Base-by-base conservation (phyloP, 2,113 vertebrate genomes). In the Dicentrarchus labrax region DNA sequence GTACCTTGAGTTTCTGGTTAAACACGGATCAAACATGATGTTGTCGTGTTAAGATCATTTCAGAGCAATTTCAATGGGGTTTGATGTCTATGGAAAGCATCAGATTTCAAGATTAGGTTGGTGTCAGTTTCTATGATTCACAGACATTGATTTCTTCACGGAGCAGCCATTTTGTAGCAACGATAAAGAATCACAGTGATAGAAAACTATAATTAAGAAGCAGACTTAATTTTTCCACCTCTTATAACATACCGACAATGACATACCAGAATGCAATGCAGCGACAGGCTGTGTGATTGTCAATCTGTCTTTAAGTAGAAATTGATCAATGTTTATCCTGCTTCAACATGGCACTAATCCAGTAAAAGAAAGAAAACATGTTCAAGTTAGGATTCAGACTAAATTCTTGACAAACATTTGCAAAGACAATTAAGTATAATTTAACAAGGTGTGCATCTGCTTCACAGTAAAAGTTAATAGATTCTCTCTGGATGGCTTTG, bases 371-470 rank as follows among this genome's bases (percentile, higher is more conserved):
- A 30, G 30, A 62, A 39, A 17, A 43, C n/a, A 68, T n/a, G 36
- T 45, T 54, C 6, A 21, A 38, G 2, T 11, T 36, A 9, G 68
- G 45, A 67, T 67, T 60, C 45, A 53, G 13, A 54, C 54, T 38
- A 0, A 59, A 21, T 21, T 79, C 16, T 62, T 62, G 70, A 67
- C 41, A 48, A 57, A 73, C 57, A 64, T 73, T 73, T 68, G 50
- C 41, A 17, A 62, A 45, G 43, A 61, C 57, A 69, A 80, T 79
- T 65, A 36, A 60, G 6, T 4, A 51, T 24, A 22, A 45, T 78
- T 84, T 67, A 64, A 71, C 50, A 69, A 45, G 64, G 24, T 65
- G 30, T 74, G 38, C 54, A 57, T 66, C 62, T 73, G 68, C 43
- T 69, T 73, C n/a, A 64, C 2, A 21, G 51, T 72, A n/a, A 41